A percentile compares a stretch with the other conserved stretches of the same genome.
These are phyloP conservation scores for Diplodus sargus DNA, from an alignment of 2,797 vertebrate species.

Conservation along the genomic window DNA sequence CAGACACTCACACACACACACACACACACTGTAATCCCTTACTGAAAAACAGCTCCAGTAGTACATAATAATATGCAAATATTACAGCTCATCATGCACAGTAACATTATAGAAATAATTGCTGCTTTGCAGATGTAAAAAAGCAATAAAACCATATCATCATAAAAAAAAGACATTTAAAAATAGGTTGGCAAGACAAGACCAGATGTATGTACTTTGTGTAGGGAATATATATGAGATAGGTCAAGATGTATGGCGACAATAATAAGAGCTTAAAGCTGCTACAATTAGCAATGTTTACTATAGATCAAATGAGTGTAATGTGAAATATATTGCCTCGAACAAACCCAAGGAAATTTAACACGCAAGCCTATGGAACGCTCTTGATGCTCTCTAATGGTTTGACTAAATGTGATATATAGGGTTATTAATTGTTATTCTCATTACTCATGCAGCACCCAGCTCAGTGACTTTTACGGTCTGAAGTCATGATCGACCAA, in stretches of 20 bases:
- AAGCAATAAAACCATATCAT: neutral
- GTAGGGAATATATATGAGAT: neutral
- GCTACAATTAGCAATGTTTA: neutral
- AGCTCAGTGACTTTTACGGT: no score
- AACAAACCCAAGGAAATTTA: neutral
- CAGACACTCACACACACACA: slow-evolving; percentile 3
- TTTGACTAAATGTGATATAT: no score
- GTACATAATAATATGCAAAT: neutral
- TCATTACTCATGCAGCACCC: no score
- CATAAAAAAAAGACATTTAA: no score
- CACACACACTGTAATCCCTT: neutral
- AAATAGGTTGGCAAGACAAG: neutral
- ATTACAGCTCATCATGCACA: neutral
- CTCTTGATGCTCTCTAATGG: neutral
- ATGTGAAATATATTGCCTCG: neutral
- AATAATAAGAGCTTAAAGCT: neutral
- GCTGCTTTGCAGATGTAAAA: neutral
- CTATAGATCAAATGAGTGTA: neutral
- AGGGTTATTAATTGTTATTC: no score
- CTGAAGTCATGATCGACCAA: no score
- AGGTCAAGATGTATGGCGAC: neutral
- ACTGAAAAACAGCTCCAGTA: neutral
- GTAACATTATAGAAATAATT: neutral
- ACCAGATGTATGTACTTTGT: no score
- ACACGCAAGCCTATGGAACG: neutral